Base-by-base conservation (phyloP, 2,113 vertebrate genomes). In the Dunckerocampus dactyliophorus region DNA sequence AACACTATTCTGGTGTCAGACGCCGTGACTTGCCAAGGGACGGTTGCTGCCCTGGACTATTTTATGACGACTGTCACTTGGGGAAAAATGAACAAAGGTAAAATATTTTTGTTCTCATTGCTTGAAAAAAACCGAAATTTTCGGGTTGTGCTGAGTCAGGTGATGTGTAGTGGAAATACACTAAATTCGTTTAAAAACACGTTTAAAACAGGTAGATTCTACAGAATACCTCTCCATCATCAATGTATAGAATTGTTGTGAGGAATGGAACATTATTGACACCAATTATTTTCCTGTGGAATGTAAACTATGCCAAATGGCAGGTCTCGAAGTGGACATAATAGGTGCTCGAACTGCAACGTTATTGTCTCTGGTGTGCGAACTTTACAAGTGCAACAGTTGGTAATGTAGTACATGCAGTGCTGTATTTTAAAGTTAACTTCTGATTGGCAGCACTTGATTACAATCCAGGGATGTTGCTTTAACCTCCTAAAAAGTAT, bases 1-100 rank as follows among this genome's bases (percentile, higher is more conserved):
- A 93, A 92, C 84, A 95, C 94, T 10, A 88, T 95, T 34, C 82
- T 94, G 63, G 90, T 87, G 54, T 93, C 91, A 2, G 94, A 95
- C 75, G 69, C 90, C 3, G 85, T 90, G 48, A 91, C 89, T 0
- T 74, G 75, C 1, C 92, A 91, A 75, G 92, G 91, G 10, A 92
- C 91, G 0, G 63, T 85, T 0, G 88, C 89, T 0, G 91, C 94
- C 17, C 88, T 95, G 47, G 93, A 93, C 50, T 79, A 71, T 37
- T 94, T 92, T 64, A 85, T 95, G 57, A 86, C 90, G 47, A 90
- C 90, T 1, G 92, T 92, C 45, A 92, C 92, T 24, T 95, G 93
- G 93, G 93, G 93, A 6, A 62, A 71, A 54, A 63, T 89, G 71
- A 73, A 34, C 49, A 77, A 73, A 59, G 90, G 90, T 92, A 70